These are phyloP conservation scores for Oryzias melastigma DNA, from an alignment of 2,113 vertebrate genomes.

Conservation along the genomic window DNA sequence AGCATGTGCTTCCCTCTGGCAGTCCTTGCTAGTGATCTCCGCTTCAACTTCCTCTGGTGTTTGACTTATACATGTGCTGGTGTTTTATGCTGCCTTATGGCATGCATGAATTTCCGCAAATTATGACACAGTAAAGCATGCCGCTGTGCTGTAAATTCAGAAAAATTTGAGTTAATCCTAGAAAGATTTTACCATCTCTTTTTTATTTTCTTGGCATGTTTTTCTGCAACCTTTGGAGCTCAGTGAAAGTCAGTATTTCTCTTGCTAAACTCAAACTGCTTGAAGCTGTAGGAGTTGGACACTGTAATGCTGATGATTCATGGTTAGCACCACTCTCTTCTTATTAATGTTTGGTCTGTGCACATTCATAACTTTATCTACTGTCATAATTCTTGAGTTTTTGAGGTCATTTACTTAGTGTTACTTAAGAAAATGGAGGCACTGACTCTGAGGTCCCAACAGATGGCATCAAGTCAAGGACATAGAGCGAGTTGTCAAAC, in stretches of 20 bases:
- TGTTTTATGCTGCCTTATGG: too few species aligned
- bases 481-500: slow-evolving; percentile 42
- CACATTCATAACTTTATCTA: slow-evolving; percentile 56
- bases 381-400: slow-evolving; percentile 66
- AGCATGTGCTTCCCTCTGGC: slow-evolving; percentile 8
- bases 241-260: slow-evolving; percentile 38
- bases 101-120: background rate
- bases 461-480: slow-evolving; percentile 69
- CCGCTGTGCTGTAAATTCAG: background rate
- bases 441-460: slow-evolving; percentile 60
- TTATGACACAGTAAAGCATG: slow-evolving; percentile 4
- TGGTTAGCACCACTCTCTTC: slow-evolving; percentile 53
- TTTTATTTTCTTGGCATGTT: slow-evolving; percentile 6
- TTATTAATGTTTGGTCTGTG: slow-evolving; percentile 59
- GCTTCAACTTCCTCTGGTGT: background rate
- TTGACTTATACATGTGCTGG: background rate
- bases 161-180: too few species aligned
- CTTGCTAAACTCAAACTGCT: slow-evolving; percentile 35
- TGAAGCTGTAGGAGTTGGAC: slow-evolving; percentile 48
- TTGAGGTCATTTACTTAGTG: slow-evolving; percentile 64
- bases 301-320: slow-evolving; percentile 65
- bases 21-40: background rate
- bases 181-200: slow-evolving; percentile 6
- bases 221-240: slow-evolving; percentile 38
- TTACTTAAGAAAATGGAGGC: slow-evolving; percentile 77